phyloP scores from a whole-genome alignment of 2,888 invertebrate genomes.

The Steinernema hermaphroditum region DNA sequence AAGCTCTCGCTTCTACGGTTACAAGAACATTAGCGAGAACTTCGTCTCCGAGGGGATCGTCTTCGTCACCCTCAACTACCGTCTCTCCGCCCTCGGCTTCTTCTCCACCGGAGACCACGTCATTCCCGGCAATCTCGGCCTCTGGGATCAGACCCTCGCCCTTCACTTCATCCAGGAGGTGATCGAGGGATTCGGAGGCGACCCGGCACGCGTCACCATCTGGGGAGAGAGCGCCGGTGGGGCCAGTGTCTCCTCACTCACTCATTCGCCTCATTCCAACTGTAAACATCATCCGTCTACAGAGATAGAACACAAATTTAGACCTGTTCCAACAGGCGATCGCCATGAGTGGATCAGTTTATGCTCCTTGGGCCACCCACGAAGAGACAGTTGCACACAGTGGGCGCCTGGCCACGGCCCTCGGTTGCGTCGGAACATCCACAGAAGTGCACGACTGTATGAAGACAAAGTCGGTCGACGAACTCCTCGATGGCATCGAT shows the following conservation, averaged over 20 bases:
- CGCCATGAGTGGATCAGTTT: conserved; percentile 49
- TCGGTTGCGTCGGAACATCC: conserved; percentile 41
- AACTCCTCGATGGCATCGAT: conserved; percentile 43
- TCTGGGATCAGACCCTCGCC: conserved; percentile 58
- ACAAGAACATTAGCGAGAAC: conserved; percentile 44
- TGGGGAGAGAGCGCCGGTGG: conserved; percentile 57
- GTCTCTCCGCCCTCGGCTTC: conserved; percentile 81
- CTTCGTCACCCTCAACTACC: conserved; percentile 88
- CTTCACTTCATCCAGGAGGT: conserved; percentile 48
- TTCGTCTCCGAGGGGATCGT: conserved; percentile 77
- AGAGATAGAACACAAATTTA: conserved; percentile 21
- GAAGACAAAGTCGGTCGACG: conserved; percentile 42
- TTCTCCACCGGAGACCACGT: conserved; percentile 46
- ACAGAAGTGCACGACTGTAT: conserved; percentile 41
- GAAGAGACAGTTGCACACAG: conserved; percentile 42
- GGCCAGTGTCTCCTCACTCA: conserved; percentile 49
- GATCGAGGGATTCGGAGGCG: conserved; percentile 51
- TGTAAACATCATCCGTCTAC: background rate
- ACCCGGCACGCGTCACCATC: conserved; percentile 47
- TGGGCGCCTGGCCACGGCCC: conserved; percentile 39
- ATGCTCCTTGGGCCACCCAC: conserved; percentile 50
- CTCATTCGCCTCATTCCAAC: conserved; percentile 34
- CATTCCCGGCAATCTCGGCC: conserved; percentile 54
- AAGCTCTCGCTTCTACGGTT: conserved; percentile 53
- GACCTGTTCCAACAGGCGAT: conserved; percentile 51